Conservation (phyloP, 2,797 vertebrate genomes). For the Pterois miles region DNA sequence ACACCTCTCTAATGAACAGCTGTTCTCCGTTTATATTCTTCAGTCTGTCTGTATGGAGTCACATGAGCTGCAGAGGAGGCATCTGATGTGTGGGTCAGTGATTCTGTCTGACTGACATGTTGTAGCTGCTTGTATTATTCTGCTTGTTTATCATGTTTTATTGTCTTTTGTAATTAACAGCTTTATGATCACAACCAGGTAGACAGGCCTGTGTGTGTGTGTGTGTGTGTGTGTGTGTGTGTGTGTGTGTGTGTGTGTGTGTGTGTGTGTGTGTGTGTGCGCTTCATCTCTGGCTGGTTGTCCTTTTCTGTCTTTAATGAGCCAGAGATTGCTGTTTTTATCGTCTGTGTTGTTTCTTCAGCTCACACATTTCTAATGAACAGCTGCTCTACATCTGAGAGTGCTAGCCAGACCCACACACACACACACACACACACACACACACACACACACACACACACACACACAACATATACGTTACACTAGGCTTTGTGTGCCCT, state of each 20-base stretch:
- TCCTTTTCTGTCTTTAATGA: conserved; percentile 69
- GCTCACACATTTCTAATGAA: conserved; percentile 75
- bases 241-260: conserved; percentile 10
- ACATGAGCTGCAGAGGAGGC: conserved; percentile 16
- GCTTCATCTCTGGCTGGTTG: conserved; percentile 29
- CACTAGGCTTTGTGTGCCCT: background rate
- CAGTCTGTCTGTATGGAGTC: background rate
- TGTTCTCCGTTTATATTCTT: conserved; percentile 43
- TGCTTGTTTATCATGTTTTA: conserved; percentile 59
- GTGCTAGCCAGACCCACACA: conserved; percentile 19
- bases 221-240: conserved; percentile 10
- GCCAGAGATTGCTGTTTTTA: conserved; percentile 55
- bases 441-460: conserved; percentile 8
- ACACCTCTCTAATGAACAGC: conserved; percentile 72
- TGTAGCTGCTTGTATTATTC: conserved; percentile 39
- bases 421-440: background rate
- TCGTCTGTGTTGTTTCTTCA: conserved; percentile 56
- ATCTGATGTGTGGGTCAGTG: conserved; percentile 59
- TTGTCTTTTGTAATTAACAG: conserved; percentile 67
- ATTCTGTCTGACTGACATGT: conserved; percentile 49
- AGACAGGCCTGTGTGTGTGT: background rate
- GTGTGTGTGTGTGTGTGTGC: background rate
- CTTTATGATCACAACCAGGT: conserved; percentile 44
- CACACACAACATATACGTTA: background rate
- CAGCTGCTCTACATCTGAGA: conserved; percentile 62